phyloP scores from a whole-genome alignment of 2,113 vertebrate species.

The Daubentonia madagascariensis region DNA sequence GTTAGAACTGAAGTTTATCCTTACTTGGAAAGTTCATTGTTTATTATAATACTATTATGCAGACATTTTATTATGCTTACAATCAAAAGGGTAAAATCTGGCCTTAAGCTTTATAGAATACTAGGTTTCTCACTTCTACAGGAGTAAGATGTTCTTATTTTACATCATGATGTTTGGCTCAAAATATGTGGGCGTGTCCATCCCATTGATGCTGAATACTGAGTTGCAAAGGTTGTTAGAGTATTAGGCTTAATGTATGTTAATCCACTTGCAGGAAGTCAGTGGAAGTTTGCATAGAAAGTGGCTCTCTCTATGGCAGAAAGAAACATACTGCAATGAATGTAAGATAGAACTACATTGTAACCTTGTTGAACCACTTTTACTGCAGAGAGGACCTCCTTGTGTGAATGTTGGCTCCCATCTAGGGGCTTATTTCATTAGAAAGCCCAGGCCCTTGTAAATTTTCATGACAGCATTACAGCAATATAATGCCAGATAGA shows the following conservation, averaged over 20 bases:
- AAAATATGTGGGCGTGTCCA: neutral
- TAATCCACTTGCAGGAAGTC: neutral
- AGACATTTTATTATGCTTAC: neutral
- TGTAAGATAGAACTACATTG: neutral
- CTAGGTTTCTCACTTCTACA: neutral
- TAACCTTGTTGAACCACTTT: neutral
- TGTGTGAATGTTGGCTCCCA: neutral
- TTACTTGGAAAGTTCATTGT: neutral
- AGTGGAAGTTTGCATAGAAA: neutral
- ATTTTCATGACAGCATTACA: neutral
- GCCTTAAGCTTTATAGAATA: neutral
- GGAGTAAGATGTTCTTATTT: neutral
- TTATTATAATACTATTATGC: neutral
- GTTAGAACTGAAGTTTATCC: neutral
- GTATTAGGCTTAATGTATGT: neutral
- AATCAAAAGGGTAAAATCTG: neutral
- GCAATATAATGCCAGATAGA: fast-evolving
- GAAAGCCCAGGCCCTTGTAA: neutral
- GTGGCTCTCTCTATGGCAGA: neutral
- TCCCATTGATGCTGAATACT: neutral
- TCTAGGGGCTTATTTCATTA: neutral
- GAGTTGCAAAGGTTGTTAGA: neutral
- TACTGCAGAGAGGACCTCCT: neutral
- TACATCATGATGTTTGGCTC: neutral
- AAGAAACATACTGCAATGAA: neutral